These are phyloP conservation scores for Craseonycteris thonglongyai DNA, from an alignment of 2,113 vertebrate species.

Conservation along the genomic window DNA sequence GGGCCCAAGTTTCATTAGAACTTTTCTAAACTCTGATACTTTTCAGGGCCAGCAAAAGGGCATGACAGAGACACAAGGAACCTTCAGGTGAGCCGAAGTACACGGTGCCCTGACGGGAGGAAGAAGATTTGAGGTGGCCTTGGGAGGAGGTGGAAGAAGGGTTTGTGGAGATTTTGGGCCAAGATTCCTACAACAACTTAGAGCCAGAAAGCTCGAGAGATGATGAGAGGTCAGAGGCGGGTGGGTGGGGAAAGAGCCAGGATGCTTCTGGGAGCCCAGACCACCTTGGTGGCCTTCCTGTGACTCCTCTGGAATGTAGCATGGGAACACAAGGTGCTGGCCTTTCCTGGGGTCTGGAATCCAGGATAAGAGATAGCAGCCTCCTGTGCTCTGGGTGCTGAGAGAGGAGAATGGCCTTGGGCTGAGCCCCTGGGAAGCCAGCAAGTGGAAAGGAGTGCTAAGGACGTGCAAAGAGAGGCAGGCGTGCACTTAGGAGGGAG, in stretches of 20 bases:
- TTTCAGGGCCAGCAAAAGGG: neutral
- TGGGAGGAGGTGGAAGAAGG: neutral
- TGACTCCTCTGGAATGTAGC: conserved; percentile 29
- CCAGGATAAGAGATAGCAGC: neutral
- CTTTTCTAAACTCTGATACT: neutral
- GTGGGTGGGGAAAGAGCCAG: neutral
- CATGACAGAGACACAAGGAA: neutral
- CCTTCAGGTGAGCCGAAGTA: neutral
- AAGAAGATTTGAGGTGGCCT: neutral
- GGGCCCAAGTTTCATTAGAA: neutral
- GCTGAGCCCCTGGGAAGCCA: neutral
- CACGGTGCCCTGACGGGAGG: neutral
- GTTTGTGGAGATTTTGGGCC: neutral
- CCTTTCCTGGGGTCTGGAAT: neutral
- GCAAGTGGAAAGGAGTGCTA: neutral
- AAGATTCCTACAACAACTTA: neutral
- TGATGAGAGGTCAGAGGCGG: neutral
- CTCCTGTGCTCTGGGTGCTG: neutral
- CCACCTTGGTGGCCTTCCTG: conserved; percentile 40
- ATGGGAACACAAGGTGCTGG: conserved; percentile 30
- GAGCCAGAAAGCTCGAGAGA: neutral
- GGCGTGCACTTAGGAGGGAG: too few species aligned
- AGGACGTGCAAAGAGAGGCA: neutral
- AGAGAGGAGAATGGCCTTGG: neutral
- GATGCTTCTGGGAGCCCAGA: conserved; percentile 1